Evolutionary conservation across 2,888 invertebrate species (phyloP).

Genomic region (Agriopis leucophaearia): DNA sequence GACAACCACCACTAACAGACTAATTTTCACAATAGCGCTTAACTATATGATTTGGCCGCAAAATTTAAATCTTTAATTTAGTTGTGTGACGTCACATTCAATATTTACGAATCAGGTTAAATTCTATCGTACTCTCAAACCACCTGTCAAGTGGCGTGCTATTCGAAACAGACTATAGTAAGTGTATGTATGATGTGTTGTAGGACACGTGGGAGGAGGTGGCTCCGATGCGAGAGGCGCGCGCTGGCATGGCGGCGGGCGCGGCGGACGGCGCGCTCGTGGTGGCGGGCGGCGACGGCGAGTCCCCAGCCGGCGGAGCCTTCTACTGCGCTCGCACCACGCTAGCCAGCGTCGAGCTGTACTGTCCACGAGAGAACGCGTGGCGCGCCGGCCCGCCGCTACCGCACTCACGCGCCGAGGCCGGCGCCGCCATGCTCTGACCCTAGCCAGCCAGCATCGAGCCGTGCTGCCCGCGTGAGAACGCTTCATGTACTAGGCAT

Average conservation of each 20-base stretch:
- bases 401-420: conserved; percentile 94
- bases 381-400: conserved; percentile 94
- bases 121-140: no score
- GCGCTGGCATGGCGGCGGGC: conserved; percentile 94
- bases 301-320: conserved; percentile 89
- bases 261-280: conserved; percentile 93
- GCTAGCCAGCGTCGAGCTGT: conserved; percentile 93
- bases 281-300: conserved; percentile 95
- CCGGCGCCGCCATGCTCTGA: conserved; percentile 93
- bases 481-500: no score
- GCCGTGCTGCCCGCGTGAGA: no score
- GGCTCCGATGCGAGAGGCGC: conserved; percentile 90
- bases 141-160: no score
- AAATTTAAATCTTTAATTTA: no score
- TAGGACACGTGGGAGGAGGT: conserved; percentile 93
- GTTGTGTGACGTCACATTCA: no score
- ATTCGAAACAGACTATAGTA: neutral
- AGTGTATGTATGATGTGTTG: neutral
- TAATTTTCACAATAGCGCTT: no score
- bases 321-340: conserved; percentile 95
- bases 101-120: no score
- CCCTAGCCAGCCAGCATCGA: conserved; percentile 45
- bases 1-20: no score
- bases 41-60: no score
- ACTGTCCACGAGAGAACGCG: conserved; percentile 91